A percentile compares a stretch with the other conserved stretches of the same genome.
phyloP scores from a whole-genome alignment of 2,888 invertebrate genomes.

The Notodonta dromedarius region DNA sequence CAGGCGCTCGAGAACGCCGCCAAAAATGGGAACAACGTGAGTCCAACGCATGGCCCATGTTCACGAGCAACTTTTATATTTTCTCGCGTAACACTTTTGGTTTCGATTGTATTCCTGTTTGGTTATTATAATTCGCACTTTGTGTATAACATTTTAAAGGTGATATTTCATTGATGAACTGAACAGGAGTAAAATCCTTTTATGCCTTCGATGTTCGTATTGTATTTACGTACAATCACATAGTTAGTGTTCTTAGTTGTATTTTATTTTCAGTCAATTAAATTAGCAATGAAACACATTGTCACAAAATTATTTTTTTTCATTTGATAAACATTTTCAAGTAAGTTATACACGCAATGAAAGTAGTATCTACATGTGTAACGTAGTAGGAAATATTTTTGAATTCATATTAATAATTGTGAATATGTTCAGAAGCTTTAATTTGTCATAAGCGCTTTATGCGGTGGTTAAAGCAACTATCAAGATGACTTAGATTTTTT shows the following conservation, averaged over 20 bases:
- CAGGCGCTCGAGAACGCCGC: slow-evolving; percentile 89
- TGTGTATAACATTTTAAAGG: not conserved
- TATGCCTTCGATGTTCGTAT: slow-evolving; percentile 1
- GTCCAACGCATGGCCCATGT: slow-evolving; percentile 69
- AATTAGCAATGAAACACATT: not conserved
- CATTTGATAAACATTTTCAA: not conserved
- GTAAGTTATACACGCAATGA: too few species aligned
- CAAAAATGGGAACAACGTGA: slow-evolving; percentile 87
- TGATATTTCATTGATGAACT: not conserved
- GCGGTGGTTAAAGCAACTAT: not conserved
- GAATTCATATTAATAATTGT: not conserved
- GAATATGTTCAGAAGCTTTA: not conserved
- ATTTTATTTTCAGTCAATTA: not conserved
- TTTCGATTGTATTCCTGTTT: slow-evolving; percentile 12
- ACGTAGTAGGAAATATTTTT: not conserved
- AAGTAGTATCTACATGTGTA: too few species aligned
- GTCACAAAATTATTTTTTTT: not conserved
- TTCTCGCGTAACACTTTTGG: slow-evolving; percentile 13
- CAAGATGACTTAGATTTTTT: not conserved
- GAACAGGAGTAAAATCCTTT: not conserved
- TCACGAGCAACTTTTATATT: slow-evolving; percentile 26
- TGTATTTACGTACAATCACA: not conserved
- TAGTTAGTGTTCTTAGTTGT: not conserved
- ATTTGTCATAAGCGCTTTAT: slow-evolving; percentile 1
- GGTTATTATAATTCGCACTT: not conserved